Base-by-base conservation (phyloP, 1,140 invertebrate species). In the Monomorium pharaonis region DNA sequence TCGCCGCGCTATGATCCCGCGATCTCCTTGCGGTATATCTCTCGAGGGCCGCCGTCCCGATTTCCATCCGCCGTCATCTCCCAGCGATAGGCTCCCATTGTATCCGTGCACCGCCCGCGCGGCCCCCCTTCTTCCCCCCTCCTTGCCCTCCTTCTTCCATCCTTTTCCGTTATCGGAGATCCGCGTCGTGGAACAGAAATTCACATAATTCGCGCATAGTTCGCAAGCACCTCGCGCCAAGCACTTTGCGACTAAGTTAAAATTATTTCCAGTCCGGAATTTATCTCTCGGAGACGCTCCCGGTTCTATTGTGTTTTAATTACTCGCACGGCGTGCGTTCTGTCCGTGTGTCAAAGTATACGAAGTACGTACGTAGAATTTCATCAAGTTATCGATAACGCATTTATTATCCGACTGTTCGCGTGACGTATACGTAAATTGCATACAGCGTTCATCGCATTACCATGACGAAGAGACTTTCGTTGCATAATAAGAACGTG, bases 11-110 rank as follows among this genome's bases (percentile, higher is more conserved):
- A 75, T 56, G 84, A 60, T 74, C 49, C 33, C 58, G 65, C 74
- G 63, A 67, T 67, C 63, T 76, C 70, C 75, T 89, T 76, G 80
- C 77, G 70, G 87, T 89, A 89, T 87, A 90, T 89, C 87, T 89
- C 87, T 56, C 56, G 67, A 47, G 16, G 30, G 18, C 60, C 54
- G 69, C 54, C 78, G 69, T 67, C 56, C 47, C 69, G 84, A 89
- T 80, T 90, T 87, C 86, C 75, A 75, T 86, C 86, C 70, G 86
- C 58, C 70, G 75, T 24, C 63, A 67, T 58, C 54, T 67, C 30
- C n/a, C 44, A n/a, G 60, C 60, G 62, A 78, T 67, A 51, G 44
- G 60, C 42, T 37, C 16, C 37, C 47, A 47, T 85, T 49, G 78
- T 77, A 63, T 74, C 51, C 16, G 78, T n/a, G 37, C 42, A 24